phyloP scores from a whole-genome alignment of 1,140 invertebrate genomes.

The Amphibalanus amphitrite region DNA sequence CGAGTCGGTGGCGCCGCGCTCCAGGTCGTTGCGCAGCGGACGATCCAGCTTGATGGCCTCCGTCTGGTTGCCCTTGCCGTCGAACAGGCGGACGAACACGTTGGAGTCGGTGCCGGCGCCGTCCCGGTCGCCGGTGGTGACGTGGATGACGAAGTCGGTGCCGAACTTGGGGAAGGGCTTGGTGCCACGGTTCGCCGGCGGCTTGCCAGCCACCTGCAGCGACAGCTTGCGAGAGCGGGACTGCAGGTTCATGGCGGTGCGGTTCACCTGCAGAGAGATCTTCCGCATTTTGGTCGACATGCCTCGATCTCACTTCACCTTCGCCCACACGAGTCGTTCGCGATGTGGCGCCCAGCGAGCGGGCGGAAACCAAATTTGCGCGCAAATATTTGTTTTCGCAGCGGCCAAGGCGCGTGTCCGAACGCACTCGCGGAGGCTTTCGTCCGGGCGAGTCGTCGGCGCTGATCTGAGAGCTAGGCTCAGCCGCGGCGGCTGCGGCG shows the following conservation, averaged over 20 bases:
- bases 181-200: background rate
- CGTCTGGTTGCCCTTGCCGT: slow-evolving; percentile 20
- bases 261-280: background rate
- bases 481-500: no score
- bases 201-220: background rate
- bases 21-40: slow-evolving; percentile 23
- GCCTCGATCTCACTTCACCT: background rate
- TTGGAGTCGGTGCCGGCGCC: slow-evolving; percentile 26
- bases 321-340: no score
- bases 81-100: slow-evolving; percentile 21
- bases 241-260: background rate
- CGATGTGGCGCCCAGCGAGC: background rate
- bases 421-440: background rate
- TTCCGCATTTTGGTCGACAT: background rate
- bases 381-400: slow-evolving; percentile 17
- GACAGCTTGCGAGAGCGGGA: background rate
- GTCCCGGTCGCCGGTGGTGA: slow-evolving; percentile 24
- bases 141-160: slow-evolving; percentile 18
- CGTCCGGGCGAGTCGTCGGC: background rate
- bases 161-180: background rate
- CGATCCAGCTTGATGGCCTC: slow-evolving; percentile 21
- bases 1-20: slow-evolving; percentile 19
- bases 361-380: background rate
- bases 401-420: slow-evolving; percentile 15
- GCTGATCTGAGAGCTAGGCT: background rate